Conservation (phyloP, 2,113 vertebrate genomes). For the Diadophis punctatus region DNA sequence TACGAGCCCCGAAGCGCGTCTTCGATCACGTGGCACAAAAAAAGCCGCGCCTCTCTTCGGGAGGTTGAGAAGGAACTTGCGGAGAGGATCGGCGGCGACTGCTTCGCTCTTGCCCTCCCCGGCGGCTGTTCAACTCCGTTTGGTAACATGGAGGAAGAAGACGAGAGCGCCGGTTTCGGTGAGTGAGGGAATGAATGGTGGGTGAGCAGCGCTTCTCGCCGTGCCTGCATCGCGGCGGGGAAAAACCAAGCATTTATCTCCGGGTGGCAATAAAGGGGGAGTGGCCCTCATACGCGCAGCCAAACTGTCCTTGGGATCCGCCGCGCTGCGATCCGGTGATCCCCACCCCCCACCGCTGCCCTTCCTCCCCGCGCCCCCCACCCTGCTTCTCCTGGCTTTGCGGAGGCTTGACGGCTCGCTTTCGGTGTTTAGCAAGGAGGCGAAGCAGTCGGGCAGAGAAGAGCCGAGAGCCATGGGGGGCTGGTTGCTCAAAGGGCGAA, state of each 20-base stretch:
- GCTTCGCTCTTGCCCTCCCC: not conserved
- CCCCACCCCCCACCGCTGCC: not conserved
- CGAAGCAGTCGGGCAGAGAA: not conserved
- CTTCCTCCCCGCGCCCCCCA: not conserved
- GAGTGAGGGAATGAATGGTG: not conserved
- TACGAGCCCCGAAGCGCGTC: not conserved
- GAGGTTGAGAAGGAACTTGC: not conserved
- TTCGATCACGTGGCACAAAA: not conserved
- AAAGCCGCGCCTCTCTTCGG: not conserved
- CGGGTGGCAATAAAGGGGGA: not conserved
- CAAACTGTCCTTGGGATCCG: not conserved
- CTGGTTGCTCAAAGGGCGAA: not conserved
- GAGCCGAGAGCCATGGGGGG: not conserved
- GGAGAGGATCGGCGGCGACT: not conserved
- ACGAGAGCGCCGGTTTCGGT: conserved; percentile 37
- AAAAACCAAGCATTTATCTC: not conserved
- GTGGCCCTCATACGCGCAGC: not conserved
- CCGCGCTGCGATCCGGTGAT: not conserved
- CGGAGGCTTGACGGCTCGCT: not conserved
- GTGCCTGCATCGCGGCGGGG: not conserved
- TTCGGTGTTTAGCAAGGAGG: not conserved
- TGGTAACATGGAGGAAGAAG: conserved; percentile 35
- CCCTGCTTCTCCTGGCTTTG: not conserved
- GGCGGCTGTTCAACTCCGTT: not conserved
- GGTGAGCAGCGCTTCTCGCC: not conserved